Conservation (phyloP, 2,113 vertebrate genomes). For the Corythoichthys intestinalis region DNA sequence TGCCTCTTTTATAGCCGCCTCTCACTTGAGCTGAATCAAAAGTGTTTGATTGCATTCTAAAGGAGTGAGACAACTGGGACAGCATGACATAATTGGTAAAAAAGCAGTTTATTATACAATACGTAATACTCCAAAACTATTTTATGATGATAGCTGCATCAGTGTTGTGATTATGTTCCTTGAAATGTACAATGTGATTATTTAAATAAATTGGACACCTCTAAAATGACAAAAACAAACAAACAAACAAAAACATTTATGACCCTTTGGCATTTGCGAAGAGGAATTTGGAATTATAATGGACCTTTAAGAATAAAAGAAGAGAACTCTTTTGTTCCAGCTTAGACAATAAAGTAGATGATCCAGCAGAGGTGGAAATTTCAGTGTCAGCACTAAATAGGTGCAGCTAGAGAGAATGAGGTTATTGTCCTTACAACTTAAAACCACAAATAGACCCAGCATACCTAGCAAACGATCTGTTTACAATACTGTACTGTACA, state of each 20-base stretch:
- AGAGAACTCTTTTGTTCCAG: constrained; percentile 26
- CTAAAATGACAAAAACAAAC: no score
- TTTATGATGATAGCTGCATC: background rate
- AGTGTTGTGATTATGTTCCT: background rate
- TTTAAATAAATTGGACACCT: no score
- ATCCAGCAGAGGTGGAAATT: constrained; percentile 40
- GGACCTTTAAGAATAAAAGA: constrained; percentile 11
- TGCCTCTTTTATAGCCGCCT: constrained; percentile 18
- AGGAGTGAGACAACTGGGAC: constrained; percentile 32
- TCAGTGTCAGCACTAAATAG: constrained; percentile 45
- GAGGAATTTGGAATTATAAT: background rate
- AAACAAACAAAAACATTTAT: background rate
- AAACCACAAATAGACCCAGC: constrained; percentile 28
- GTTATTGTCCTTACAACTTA: constrained; percentile 17
- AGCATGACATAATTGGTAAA: constrained; percentile 31
- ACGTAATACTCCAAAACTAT: constrained; percentile 22
- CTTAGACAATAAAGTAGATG: constrained; percentile 43
- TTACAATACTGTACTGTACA: constrained; percentile 14
- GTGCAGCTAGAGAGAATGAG: constrained; percentile 27
- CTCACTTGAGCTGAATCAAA: constrained; percentile 20
- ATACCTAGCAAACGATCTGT: constrained; percentile 5
- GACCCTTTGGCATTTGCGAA: background rate
- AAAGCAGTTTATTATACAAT: constrained; percentile 13
- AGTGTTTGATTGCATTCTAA: constrained; percentile 34
- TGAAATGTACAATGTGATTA: no score